phyloP scores from a whole-genome alignment of 2,888 invertebrate genomes.

The Aspidiotus destructor region DNA sequence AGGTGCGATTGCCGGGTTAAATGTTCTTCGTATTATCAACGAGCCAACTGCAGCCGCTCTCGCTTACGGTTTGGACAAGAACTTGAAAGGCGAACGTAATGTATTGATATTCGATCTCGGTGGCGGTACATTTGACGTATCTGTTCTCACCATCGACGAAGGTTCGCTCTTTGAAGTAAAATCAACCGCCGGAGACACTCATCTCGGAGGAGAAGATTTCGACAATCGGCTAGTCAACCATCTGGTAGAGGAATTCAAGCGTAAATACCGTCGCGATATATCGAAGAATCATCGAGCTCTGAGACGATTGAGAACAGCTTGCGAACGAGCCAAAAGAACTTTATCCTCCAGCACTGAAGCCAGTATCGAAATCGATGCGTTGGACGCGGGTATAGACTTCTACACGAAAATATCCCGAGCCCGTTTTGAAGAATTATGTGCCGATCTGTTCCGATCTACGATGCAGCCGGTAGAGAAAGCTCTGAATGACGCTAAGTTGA shows the following conservation, averaged over 20 bases:
- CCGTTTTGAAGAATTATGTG: conserved; percentile 81
- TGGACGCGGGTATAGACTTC: conserved; percentile 82
- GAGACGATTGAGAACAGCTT: conserved; percentile 73
- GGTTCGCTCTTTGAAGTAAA: conserved; percentile 70
- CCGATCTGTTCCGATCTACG: conserved; percentile 71
- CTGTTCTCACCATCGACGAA: conserved; percentile 79
- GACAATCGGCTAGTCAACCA: conserved; percentile 53
- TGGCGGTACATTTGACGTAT: conserved; percentile 92
- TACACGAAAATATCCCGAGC: conserved; percentile 72
- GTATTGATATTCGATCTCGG: conserved; percentile 77
- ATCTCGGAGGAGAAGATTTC: conserved; percentile 55
- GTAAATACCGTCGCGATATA: conserved; percentile 61
- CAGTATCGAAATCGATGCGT: conserved; percentile 76
- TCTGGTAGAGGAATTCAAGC: conserved; percentile 67
- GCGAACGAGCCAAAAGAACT: conserved; percentile 69
- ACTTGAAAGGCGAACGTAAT: conserved; percentile 49
- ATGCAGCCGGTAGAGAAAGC: conserved; percentile 47
- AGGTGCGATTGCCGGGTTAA: conserved; percentile 35
- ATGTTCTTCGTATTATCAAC: conserved; percentile 67
- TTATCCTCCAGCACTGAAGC: conserved; percentile 68
- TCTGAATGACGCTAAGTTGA: conserved; percentile 44
- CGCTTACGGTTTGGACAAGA: conserved; percentile 34
- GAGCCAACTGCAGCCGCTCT: conserved; percentile 34
- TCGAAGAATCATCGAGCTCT: conserved; percentile 59
- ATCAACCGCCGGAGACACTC: conserved; percentile 72